Conservation (phyloP, 64 coral and sea anemone species). For the Montipora capricornis region DNA sequence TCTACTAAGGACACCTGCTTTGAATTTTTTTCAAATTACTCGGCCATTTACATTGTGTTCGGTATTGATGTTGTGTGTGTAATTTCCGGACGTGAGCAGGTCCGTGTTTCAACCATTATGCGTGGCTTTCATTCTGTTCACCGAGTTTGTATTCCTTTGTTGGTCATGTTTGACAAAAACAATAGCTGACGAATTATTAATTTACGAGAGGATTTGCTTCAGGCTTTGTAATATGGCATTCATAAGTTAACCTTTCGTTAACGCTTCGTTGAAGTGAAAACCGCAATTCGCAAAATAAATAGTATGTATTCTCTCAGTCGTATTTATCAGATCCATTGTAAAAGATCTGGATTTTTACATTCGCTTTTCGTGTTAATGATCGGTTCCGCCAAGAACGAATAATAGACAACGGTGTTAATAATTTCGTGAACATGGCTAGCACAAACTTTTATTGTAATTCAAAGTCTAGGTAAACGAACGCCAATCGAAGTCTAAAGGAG, state of each 20-base stretch:
- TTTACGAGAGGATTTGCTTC: constrained; percentile 23
- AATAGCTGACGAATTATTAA: constrained; percentile 28
- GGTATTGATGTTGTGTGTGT: constrained; percentile 43
- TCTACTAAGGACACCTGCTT: constrained; percentile 22
- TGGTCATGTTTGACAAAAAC: constrained; percentile 30
- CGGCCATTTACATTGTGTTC: constrained; percentile 33
- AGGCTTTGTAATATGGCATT: constrained; percentile 17
- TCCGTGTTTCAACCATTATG: constrained; percentile 17
- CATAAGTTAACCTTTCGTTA: constrained; percentile 28
- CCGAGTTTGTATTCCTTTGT: constrained; percentile 40
- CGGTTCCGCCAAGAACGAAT: not conserved
- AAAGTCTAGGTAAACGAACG: constrained; percentile 22
- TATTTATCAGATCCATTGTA: not conserved
- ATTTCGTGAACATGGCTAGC: constrained; percentile 4
- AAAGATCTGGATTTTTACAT: not conserved
- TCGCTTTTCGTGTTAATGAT: not conserved
- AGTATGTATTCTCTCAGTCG: not conserved
- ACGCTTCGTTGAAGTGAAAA: constrained; percentile 48
- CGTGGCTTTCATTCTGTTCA: constrained; percentile 54
- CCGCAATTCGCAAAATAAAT: constrained; percentile 5
- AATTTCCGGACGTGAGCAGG: constrained; percentile 54
- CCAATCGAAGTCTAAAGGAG: constrained; percentile 5
- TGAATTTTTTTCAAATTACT: constrained; percentile 52
- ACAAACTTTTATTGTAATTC: constrained; percentile 47
- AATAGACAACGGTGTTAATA: not conserved